Percentiles rank a stretch among this genome's conserved stretches.
Evolutionary conservation across 1,140 invertebrate genomes (phyloP).

Genomic region (Meloidogyne exigua): DNA sequence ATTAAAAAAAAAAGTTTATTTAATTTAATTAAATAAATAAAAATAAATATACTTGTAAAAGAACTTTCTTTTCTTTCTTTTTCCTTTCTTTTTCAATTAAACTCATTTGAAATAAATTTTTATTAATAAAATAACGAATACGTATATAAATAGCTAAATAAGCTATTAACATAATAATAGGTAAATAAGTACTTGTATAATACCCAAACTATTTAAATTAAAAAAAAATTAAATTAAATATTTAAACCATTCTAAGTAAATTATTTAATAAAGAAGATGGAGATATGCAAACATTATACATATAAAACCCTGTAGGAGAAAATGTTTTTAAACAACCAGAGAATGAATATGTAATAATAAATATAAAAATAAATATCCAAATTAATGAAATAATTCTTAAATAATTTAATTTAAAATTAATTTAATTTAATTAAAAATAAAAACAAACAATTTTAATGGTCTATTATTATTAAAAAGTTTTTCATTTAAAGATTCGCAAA

Average conservation of each 20-base stretch:
- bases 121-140: conserved; percentile 24
- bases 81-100: conserved; percentile 22
- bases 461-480: conserved; percentile 24
- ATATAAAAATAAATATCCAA: conserved; percentile 29
- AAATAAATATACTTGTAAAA: conserved; percentile 24
- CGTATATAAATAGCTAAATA: conserved; percentile 31
- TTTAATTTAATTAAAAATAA: background rate
- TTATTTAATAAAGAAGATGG: conserved; percentile 9
- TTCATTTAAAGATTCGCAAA: conserved; percentile 16
- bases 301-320: conserved; percentile 27
- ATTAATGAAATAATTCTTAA: conserved; percentile 24
- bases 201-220: conserved; percentile 18
- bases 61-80: conserved; percentile 28
- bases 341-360: conserved; percentile 6
- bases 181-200: conserved; percentile 31
- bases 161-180: conserved; percentile 25
- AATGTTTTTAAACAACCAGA: conserved; percentile 33
- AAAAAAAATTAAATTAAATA: conserved; percentile 5
- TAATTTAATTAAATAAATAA: background rate
- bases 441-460: conserved; percentile 18
- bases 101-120: conserved; percentile 13
- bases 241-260: conserved; percentile 9
- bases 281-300: conserved; percentile 18
- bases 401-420: conserved; percentile 15
- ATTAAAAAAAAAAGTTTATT: background rate